phyloP scores from a whole-genome alignment of 2,888 invertebrate species.

The Iphiclides podalirius region DNA sequence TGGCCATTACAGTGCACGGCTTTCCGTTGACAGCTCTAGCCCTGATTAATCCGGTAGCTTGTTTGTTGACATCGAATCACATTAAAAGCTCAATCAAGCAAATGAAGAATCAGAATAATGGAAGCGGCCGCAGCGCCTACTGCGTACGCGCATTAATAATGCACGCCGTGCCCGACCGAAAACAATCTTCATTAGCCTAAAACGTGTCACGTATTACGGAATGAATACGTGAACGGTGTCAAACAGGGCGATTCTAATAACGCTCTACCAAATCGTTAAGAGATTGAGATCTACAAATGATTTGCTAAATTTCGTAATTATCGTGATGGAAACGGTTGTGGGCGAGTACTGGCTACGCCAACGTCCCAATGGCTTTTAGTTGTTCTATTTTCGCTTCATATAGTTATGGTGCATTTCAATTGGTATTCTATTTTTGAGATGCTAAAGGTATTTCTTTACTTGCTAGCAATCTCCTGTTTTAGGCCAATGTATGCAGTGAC shows the following conservation, averaged over 20 bases:
- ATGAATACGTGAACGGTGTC: slow-evolving; percentile 41
- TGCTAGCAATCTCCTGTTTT: too few relatives aligned
- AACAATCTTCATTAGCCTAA: slow-evolving; percentile 78
- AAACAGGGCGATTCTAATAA: slow-evolving; percentile 29
- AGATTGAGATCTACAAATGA: slow-evolving; percentile 64
- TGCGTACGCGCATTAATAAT: slow-evolving; percentile 80
- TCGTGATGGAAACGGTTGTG: slow-evolving; percentile 45
- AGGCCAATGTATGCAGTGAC: too few relatives aligned
- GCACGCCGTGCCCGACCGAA: slow-evolving; percentile 59
- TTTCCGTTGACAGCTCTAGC: slow-evolving; percentile 67
- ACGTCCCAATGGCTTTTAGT: slow-evolving; percentile 44
- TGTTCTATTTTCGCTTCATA: not conserved
- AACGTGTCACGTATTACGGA: slow-evolving; percentile 55
- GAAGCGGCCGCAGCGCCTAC: slow-evolving; percentile 53
- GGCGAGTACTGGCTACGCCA: too few relatives aligned
- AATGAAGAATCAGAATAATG: slow-evolving; percentile 80
- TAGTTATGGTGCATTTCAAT: not conserved
- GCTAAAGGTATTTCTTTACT: too few relatives aligned
- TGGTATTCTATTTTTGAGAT: too few relatives aligned
- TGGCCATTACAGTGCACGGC: slow-evolving; percentile 57
- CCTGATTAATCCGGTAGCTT: slow-evolving; percentile 67
- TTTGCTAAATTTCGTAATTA: slow-evolving; percentile 66
- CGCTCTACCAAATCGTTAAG: slow-evolving; percentile 41
- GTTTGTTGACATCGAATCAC: slow-evolving; percentile 71
- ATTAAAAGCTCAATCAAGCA: slow-evolving; percentile 80